Percentiles rank a stretch among this genome's conserved stretches.
These are phyloP conservation scores for Anarrhichthys ocellatus DNA, from an alignment of 2,113 vertebrate species.

Conservation along the genomic window DNA sequence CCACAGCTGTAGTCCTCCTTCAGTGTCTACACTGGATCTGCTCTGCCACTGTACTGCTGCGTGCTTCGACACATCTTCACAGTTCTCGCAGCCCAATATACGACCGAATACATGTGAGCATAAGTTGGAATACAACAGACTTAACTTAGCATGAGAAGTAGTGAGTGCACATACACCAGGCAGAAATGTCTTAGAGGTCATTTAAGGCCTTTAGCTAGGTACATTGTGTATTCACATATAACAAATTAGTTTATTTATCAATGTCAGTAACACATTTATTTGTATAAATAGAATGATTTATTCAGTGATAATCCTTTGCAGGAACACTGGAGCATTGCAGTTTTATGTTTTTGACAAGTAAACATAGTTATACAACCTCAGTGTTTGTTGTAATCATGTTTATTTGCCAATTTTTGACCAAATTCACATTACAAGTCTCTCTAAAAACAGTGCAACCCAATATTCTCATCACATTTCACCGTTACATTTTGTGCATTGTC, in stretches of 20 bases:
- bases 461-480: background rate
- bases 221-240: background rate
- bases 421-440: background rate
- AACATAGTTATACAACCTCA: background rate
- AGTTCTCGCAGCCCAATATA: background rate
- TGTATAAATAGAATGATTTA: background rate
- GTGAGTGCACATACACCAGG: background rate
- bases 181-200: background rate
- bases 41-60: background rate
- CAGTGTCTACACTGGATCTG: conserved; percentile 5
- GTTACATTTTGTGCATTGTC: background rate
- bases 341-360: conserved; percentile 5
- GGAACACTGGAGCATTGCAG: background rate
- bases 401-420: background rate
- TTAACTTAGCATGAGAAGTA: background rate
- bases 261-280: background rate
- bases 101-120: background rate
- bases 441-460: background rate
- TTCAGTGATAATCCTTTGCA: background rate
- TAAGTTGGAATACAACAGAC: background rate
- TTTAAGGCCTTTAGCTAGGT: too few species aligned
- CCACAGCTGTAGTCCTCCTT: conserved; percentile 26
- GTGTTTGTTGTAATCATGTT: background rate
- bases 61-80: conserved; percentile 2
- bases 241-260: background rate